These are phyloP conservation scores for Plebejus melissa DNA, from an alignment of 2,888 invertebrate genomes.

Conservation along the genomic window DNA sequence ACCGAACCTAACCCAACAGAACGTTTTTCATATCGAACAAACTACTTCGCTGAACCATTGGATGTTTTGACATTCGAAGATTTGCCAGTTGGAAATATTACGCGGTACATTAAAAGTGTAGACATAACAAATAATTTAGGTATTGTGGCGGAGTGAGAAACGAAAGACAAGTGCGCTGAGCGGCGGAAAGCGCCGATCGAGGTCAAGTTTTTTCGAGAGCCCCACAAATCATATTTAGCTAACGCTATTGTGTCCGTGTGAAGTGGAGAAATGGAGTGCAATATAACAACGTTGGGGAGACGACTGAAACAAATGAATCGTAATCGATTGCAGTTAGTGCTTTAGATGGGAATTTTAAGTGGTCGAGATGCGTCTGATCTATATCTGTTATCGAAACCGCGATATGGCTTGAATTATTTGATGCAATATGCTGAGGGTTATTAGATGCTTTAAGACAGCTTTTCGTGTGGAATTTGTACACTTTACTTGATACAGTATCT, in stretches of 20 bases:
- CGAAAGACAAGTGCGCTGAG: slow-evolving; percentile 37
- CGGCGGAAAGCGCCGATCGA: slow-evolving; percentile 47
- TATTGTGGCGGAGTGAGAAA: slow-evolving; percentile 7
- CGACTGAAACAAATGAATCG: slow-evolving; percentile 4
- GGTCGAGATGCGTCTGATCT: slow-evolving; percentile 1
- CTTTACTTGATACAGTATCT: background rate
- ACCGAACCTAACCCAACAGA: background rate
- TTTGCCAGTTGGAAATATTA: background rate
- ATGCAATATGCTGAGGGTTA: background rate
- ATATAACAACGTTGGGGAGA: background rate
- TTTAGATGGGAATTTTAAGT: background rate
- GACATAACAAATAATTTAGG: slow-evolving; percentile 7
- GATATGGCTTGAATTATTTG: background rate
- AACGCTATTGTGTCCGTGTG: slow-evolving; percentile 57
- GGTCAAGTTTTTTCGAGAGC: slow-evolving; percentile 60
- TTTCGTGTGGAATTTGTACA: background rate
- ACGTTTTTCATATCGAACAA: background rate
- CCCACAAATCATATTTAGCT: slow-evolving; percentile 72
- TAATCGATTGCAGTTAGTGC: slow-evolving; percentile 2
- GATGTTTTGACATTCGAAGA: background rate
- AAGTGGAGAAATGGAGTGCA: slow-evolving; percentile 33
- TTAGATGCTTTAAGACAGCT: background rate
- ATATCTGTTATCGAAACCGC: background rate
- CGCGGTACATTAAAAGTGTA: background rate
- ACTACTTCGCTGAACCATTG: background rate